These are phyloP conservation scores for Andrena flavipes DNA, from an alignment of 2,888 invertebrate genomes.

Conservation along the genomic window DNA sequence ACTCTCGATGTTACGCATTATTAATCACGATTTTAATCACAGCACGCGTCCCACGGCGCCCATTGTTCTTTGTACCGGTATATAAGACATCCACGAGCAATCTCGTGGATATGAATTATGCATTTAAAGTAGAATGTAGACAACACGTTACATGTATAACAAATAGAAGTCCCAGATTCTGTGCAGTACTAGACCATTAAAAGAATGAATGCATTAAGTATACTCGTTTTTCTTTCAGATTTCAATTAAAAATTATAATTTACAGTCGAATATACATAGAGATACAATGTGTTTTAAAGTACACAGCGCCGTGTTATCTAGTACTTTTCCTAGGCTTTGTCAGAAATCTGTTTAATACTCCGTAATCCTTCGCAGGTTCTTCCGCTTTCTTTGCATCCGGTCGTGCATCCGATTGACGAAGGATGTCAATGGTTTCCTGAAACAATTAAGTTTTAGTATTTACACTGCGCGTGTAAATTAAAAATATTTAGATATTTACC, in stretches of 20 bases:
- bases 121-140: conserved; percentile 18
- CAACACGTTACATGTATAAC: not conserved
- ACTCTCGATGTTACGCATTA: conserved; percentile 4
- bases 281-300: not conserved
- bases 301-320: conserved; percentile 1
- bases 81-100: not conserved
- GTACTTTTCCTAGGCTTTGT: conserved; percentile 74
- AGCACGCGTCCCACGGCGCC: not conserved
- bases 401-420: conserved; percentile 84
- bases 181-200: not conserved
- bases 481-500: conserved; percentile 84
- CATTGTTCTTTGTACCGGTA: conserved; percentile 27
- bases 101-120: conserved; percentile 32
- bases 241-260: conserved; percentile 2
- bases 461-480: conserved; percentile 11
- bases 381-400: conserved; percentile 83
- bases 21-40: conserved; percentile 17
- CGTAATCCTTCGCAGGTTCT: conserved; percentile 81
- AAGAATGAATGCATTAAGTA: not conserved
- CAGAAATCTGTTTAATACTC: conserved; percentile 90
- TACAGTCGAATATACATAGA: conserved; percentile 8
- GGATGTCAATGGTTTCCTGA: conserved; percentile 86
- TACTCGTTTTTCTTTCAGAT: not conserved
- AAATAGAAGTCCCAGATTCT: not conserved
- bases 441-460: conserved; percentile 59